These are phyloP conservation scores for Zaprionus obscuricornis DNA, from an alignment of 2,888 invertebrate genomes.

Conservation along the genomic window DNA sequence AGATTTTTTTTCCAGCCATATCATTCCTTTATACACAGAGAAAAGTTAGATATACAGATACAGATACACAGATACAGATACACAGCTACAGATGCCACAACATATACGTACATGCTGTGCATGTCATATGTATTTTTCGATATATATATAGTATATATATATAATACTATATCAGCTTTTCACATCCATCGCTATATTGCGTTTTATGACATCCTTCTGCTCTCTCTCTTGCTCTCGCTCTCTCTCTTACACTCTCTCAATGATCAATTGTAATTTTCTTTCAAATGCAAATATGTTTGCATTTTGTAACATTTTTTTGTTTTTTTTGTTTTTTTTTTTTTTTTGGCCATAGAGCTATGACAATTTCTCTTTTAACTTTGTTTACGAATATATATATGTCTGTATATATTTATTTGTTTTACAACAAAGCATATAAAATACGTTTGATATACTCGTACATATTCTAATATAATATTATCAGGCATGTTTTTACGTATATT, in stretches of 20 bases:
- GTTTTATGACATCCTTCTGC: background rate
- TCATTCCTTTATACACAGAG: slow-evolving; percentile 15
- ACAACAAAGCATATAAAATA: too few relatives aligned
- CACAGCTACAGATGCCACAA: too few relatives aligned
- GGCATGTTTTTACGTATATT: too few relatives aligned
- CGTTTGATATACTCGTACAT: too few relatives aligned
- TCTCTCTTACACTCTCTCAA: slow-evolving; percentile 28
- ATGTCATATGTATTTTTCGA: too few relatives aligned
- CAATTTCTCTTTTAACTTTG: background rate
- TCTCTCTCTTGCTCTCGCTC: slow-evolving; percentile 14
- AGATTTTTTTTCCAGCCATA: slow-evolving; percentile 62
- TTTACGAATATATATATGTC: slow-evolving; percentile 16
- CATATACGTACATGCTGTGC: too few relatives aligned
- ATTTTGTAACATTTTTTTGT: background rate
- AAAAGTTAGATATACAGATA: background rate
- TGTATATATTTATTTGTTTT: slow-evolving; percentile 28
- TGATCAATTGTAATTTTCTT: slow-evolving; percentile 79
- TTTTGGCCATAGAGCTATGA: slow-evolving; percentile 28
- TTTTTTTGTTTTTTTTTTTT: slow-evolving; percentile 25
- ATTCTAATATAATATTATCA: too few relatives aligned
- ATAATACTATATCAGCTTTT: too few relatives aligned
- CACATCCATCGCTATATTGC: background rate
- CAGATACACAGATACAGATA: background rate
- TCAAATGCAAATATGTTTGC: slow-evolving; percentile 68
- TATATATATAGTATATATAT: slow-evolving; percentile 16